Evolutionary conservation across 1,140 invertebrate genomes (phyloP).

Genomic region (Oreohelix idahoensis): DNA sequence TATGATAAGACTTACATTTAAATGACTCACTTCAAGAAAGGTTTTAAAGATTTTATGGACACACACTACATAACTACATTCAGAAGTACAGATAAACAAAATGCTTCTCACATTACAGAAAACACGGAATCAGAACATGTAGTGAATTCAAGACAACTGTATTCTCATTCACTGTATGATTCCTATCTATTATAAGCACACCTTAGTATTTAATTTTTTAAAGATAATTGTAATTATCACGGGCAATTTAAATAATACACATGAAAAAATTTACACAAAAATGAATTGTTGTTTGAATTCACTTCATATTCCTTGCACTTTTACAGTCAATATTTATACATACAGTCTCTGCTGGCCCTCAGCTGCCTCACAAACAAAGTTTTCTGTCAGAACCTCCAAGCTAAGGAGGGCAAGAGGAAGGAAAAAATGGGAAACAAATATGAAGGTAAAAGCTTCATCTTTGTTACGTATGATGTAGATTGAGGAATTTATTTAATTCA

Average conservation of each 20-base stretch:
- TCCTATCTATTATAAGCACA: background rate
- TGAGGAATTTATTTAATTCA: no score
- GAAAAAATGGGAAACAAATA: background rate
- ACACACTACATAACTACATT: background rate
- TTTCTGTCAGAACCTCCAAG: slow-evolving; percentile 53
- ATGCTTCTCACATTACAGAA: background rate
- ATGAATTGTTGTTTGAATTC: slow-evolving; percentile 21
- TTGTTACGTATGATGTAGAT: background rate
- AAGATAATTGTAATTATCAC: no score
- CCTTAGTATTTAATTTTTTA: background rate
- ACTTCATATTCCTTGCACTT: background rate
- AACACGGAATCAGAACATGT: background rate
- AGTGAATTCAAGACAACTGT: slow-evolving; percentile 1
- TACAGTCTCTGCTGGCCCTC: slow-evolving; percentile 51
- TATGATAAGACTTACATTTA: background rate
- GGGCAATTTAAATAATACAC: background rate
- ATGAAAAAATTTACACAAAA: background rate
- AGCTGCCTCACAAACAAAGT: slow-evolving; percentile 49
- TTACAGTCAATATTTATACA: slow-evolving; percentile 35
- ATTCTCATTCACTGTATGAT: background rate
- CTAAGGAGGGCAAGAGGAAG: slow-evolving; percentile 28
- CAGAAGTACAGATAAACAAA: background rate
- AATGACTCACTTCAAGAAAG: background rate
- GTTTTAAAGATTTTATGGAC: background rate
- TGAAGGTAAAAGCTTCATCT: background rate